Evolutionary conservation across 2,797 vertebrate species (phyloP), one percentile per base, ranked within the genome.

Genomic region (Tenualosa ilisha): DNA sequence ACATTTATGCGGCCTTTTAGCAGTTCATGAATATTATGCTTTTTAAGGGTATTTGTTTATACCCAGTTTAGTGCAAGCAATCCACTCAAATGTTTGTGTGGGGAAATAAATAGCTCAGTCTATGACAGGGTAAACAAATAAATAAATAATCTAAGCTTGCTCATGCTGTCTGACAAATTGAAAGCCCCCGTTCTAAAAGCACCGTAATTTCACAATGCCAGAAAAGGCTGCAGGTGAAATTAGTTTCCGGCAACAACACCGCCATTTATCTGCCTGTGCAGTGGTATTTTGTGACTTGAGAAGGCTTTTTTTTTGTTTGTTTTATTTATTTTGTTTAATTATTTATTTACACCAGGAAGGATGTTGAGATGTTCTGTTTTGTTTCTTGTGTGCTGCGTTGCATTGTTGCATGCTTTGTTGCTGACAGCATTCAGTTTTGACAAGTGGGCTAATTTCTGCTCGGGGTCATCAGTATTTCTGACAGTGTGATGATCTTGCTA

Each of bases 401-500:
- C 50, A 51, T 12, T 9, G 26, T 51, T 72, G 40, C 84, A 49
- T n/a, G 31, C 46, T 37, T 59, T 65, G 26, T 51, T 72, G 40
- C 84, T 87, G 88, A 92, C 91, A 89, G 87, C 82, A 84, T 91
- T 91, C 90, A 87, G 79, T 91, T 92, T 91, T 93, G 93, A 94
- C 91, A 91, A 89, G 90, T 86, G 68, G 86, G 89, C 92, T 93
- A 90, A 93, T 93, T 94, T 94, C 89, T 88, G 91, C 92, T 90
- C 84, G 87, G 86, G 91, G 92, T 93, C 93, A 93, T 95, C 94
- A 91, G 92, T 95, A 94, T 95, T 95, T 93, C 86, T 92, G 92
- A 91, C 91, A 91, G 89, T 90, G 91, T 87, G 88, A 85, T 88
- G 91, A 91, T 89, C 90, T 91, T 89, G 91, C 93, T 26, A 68